These are phyloP conservation scores for Eira barbara DNA, from an alignment of 2,113 vertebrate genomes.

Conservation along the genomic window DNA sequence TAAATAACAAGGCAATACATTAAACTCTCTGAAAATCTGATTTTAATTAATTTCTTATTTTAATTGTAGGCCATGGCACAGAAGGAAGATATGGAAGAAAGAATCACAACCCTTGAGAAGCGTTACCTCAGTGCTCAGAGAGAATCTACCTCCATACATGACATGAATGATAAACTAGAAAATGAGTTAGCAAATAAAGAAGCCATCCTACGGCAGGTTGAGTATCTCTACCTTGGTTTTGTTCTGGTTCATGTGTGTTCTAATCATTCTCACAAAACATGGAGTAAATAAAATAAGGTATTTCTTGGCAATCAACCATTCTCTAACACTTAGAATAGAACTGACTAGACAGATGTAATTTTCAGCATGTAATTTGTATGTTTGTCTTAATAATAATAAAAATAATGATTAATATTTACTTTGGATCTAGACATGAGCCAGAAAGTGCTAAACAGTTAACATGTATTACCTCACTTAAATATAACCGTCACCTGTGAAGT, in stretches of 20 bases:
- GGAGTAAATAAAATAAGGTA: not conserved
- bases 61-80: slow-evolving; percentile 95
- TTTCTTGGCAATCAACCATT: not conserved
- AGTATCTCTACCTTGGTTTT: slow-evolving; percentile 55
- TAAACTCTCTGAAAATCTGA: not conserved
- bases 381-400: not conserved
- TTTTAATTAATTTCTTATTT: not conserved
- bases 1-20: not conserved
- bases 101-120: slow-evolving; percentile 97
- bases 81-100: slow-evolving; percentile 99
- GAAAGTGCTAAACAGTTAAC: not conserved
- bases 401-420: not conserved
- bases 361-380: not conserved
- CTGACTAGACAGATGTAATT: not conserved
- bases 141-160: slow-evolving; percentile 98
- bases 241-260: not conserved
- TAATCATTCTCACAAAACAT: not conserved
- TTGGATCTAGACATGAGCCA: not conserved
- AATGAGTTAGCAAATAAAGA: slow-evolving; percentile 99
- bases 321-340: not conserved
- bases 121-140: slow-evolving; percentile 98
- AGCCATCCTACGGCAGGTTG: slow-evolving; percentile 96
- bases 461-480: not conserved
- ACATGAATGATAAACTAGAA: slow-evolving; percentile 99
- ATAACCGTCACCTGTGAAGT: not conserved